These are phyloP conservation scores for Rhadinocentrus ornatus DNA, from an alignment of 2,797 vertebrate genomes.

Conservation along the genomic window DNA sequence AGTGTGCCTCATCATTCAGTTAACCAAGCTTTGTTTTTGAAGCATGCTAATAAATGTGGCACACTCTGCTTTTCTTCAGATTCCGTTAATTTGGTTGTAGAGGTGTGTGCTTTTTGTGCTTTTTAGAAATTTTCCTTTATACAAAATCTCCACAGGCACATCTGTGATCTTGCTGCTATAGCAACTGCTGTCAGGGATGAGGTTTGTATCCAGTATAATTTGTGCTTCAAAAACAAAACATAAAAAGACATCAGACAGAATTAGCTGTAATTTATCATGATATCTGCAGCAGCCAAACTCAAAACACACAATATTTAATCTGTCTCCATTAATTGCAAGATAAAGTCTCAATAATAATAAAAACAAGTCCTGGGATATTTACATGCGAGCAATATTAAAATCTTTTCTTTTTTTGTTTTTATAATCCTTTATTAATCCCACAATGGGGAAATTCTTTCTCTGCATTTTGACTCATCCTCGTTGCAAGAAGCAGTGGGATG, in stretches of 20 bases:
- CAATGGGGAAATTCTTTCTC: too few relatives aligned
- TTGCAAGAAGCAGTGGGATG: too few relatives aligned
- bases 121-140: conserved; percentile 5
- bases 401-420: too few relatives aligned
- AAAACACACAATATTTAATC: not conserved
- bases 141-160: conserved; percentile 15
- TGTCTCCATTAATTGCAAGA: not conserved
- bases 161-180: conserved; percentile 53
- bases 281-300: conserved; percentile 2
- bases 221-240: conserved; percentile 37
- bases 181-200: conserved; percentile 37
- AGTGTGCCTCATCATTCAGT: not conserved
- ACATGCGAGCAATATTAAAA: not conserved
- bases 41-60: not conserved
- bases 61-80: not conserved
- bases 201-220: conserved; percentile 27
- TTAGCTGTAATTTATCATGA: conserved; percentile 41
- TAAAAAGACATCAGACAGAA: conserved; percentile 32
- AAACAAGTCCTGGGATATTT: not conserved
- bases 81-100: not conserved
- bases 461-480: too few relatives aligned
- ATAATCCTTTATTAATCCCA: too few relatives aligned
- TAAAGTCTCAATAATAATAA: not conserved
- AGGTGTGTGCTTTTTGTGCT: not conserved
- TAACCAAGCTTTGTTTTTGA: not conserved